Base-by-base conservation (phyloP, 2,888 invertebrate genomes). In the Metellina segmentata region DNA sequence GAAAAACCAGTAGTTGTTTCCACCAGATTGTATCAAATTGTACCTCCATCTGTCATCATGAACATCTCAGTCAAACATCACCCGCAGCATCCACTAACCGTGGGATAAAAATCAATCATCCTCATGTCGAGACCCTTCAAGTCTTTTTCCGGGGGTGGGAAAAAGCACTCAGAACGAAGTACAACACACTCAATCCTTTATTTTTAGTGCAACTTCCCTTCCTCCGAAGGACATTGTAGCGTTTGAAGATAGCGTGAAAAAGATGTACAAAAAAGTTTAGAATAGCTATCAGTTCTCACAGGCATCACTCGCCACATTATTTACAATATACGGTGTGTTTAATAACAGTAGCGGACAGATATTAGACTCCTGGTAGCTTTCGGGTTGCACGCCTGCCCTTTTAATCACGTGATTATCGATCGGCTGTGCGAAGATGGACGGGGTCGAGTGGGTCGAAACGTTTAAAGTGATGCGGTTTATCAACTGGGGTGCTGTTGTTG, bases 361-460 rank as follows among this genome's bases (percentile, higher is more conserved):
- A n/a, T 86, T 81, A 78, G 49, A 19, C 51, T 34, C n/a, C 70
- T 19, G 77, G 48, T 61, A 51, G 74, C 52, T 52, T 52, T 72
- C 61, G 9, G 81, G 52, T 75, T 89, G 82, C 89, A 69, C 89
- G 82, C 82, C 82, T 77, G 34, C 20, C 71, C 75, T 61, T 9
- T 34, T 48, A 72, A 87, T 81, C 87, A 87, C 87, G 83, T 79
- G 89, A 71, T 85, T 85, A 83, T 89, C 85, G 85, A 89, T 89
- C 85, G 53, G 16, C 53, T 16, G 75, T 77, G 87, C 53, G 52
- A 61, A 61, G 87, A 91, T 69, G 70, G 87, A 83, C 13, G 11
- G 79, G 86, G 91, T 81, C 77, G 16, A 9, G 48, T 7, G 87
- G 91, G 91, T 87, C 87, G 91, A 87, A 91, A 79, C 91, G 87